Conservation (phyloP, 2,797 vertebrate species). For the Chelon auratus region DNA sequence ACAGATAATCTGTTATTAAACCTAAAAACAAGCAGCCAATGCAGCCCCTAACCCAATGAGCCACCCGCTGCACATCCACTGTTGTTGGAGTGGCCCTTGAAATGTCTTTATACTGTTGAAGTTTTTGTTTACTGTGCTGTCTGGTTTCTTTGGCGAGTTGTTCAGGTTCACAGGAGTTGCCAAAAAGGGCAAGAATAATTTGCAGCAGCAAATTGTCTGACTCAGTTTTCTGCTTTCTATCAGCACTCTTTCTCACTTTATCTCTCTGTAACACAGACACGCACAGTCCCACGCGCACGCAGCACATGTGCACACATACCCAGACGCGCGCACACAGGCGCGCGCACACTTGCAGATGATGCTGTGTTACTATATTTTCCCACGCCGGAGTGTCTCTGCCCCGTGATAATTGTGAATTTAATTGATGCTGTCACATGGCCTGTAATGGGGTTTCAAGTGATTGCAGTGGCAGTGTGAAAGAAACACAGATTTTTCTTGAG, state of each 20-base stretch:
- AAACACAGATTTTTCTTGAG: constrained; percentile 69
- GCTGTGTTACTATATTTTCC: constrained; percentile 70
- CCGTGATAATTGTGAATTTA: constrained; percentile 83
- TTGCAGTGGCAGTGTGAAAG: constrained; percentile 71
- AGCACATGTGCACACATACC: neutral
- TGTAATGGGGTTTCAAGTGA: constrained; percentile 78
- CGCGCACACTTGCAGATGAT: constrained; percentile 1
- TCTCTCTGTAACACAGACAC: neutral
- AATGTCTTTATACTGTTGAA: constrained; percentile 29
- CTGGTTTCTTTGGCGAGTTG: constrained; percentile 13
- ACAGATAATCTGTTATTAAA: constrained; percentile 20
- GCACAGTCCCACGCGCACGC: neutral
- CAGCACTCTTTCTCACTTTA: constrained; percentile 19
- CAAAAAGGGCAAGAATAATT: constrained; percentile 51
- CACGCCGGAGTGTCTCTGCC: constrained; percentile 63
- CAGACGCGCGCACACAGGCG: neutral
- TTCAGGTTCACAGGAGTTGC: constrained; percentile 48
- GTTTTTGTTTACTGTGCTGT: constrained; percentile 30
- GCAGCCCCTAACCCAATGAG: neutral
- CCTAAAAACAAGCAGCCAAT: constrained; percentile 6
- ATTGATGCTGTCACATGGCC: constrained; percentile 83
- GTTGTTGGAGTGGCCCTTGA: constrained; percentile 16
- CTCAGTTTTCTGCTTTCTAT: constrained; percentile 45
- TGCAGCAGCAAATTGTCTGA: constrained; percentile 41
- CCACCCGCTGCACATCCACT: constrained; percentile 21